Conservation (phyloP, 2,797 vertebrate genomes). For the Garrulus glandarius region DNA sequence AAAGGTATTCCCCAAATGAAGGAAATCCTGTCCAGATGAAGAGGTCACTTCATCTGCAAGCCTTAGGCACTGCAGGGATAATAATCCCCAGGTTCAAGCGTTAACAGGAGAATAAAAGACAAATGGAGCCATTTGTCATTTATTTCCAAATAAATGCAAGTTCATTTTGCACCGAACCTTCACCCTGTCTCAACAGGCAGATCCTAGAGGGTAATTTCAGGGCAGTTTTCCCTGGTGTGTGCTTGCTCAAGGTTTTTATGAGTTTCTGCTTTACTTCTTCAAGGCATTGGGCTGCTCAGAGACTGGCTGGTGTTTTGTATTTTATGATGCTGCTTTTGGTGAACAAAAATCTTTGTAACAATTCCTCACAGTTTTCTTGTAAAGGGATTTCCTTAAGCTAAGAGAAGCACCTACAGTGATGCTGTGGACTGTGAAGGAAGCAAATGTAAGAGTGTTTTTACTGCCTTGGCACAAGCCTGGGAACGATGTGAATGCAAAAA, state of each 20-base stretch:
- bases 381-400: neutral
- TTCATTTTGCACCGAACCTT: neutral
- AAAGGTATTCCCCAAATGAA: neutral
- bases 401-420: neutral
- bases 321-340: neutral
- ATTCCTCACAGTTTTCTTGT: neutral
- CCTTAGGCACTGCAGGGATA: neutral
- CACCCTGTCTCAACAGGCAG: neutral
- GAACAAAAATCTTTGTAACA: neutral
- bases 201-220: neutral
- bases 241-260: neutral
- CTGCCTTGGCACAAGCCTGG: neutral
- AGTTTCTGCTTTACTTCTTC: neutral
- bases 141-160: neutral
- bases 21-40: slow-evolving; percentile 2
- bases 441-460: neutral
- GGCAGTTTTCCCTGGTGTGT: neutral
- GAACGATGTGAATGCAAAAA: neutral
- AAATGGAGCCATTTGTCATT: neutral
- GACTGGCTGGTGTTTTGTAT: neutral
- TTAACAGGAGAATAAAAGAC: neutral
- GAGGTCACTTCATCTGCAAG: neutral
- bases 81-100: neutral
- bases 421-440: neutral
- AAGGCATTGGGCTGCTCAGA: neutral